Base-by-base conservation (phyloP, 2,888 invertebrate genomes). In the Sycophila texana region DNA sequence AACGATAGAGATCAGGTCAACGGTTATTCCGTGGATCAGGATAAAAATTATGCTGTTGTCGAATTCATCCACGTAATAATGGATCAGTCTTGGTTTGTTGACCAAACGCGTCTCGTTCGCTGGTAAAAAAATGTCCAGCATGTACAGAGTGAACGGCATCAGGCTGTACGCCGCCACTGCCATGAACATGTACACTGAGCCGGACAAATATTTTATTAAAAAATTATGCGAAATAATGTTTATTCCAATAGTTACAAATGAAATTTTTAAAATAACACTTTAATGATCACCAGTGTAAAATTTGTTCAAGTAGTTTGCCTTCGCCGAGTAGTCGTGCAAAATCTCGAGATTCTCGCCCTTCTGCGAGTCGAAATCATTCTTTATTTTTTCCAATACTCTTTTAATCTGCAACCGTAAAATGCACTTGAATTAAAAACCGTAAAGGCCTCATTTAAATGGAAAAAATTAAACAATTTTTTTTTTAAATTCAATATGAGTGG, bases 41-140 rank as follows among this genome's bases (percentile, higher is more conserved):
- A 75, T 75, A 16, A 81, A 75, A 53, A 67, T 65, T 26, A 57
- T 65, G 65, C 68, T 78, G 14, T 81, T 51, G 20, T 81, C 68
- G 12, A 81, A 71, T 14, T 12, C 16, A 22, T 75, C 55, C 20
- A 68, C 20, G 7, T 47, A 63, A 22, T 74, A 81, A 16, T 53
- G 67, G 1, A 74, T 68, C 14, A 72, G 7, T 55, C 77, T 70
- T 30, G 81, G 81, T 61, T 71, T 74, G 4, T 47, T n/a, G 18
- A 14, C 16, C 20, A 77, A 30, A 0, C 74, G 77, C 7, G 77
- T 57, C 16, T 61, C n/a, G 51, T 81, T 81, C 51, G 22, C 2
- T 0, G 80, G 77, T 1, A 67, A 1, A 0, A 58, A 1, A 14
- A 72, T 51, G 30, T 81, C 77, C 67, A 74, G 14, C 0, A 49